Conservation (phyloP, 2,797 vertebrate species). For the Rhabdophis nuchalis region DNA sequence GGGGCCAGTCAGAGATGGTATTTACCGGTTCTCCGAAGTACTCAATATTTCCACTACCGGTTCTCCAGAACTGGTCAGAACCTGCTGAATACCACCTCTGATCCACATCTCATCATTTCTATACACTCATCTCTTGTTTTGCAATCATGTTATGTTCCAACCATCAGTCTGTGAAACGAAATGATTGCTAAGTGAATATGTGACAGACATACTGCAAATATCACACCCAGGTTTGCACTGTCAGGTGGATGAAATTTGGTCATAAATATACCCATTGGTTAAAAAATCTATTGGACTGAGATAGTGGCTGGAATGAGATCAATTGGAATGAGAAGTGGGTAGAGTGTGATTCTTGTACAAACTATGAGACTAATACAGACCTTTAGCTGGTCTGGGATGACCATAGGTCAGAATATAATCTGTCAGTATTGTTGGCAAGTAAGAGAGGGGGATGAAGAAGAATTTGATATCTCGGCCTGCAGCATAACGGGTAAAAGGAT, state of each 20-base stretch:
- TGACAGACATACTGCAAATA: neutral
- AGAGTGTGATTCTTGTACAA: neutral
- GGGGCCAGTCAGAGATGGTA: too few relatives aligned
- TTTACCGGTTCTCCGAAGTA: too few relatives aligned
- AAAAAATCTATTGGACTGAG: neutral
- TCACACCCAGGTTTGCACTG: neutral
- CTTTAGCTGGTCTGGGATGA: neutral
- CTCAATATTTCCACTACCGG: too few relatives aligned
- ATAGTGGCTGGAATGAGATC: neutral
- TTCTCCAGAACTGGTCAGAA: too few relatives aligned
- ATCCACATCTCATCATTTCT: neutral
- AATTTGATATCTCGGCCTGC: constrained; percentile 83
- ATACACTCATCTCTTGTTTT: neutral
- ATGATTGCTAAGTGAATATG: neutral
- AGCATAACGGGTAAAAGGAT: constrained; percentile 79
- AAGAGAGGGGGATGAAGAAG: constrained; percentile 80
- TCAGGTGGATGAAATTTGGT: neutral
- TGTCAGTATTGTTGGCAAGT: constrained; percentile 42
- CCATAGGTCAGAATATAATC: constrained; percentile 5
- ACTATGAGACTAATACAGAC: neutral
- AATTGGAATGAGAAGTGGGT: neutral
- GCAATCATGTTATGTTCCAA: neutral
- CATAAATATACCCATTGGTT: neutral
- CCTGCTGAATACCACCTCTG: too few relatives aligned
- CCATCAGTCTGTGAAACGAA: neutral